Conservation (phyloP, 1,140 invertebrate genomes). For the Coenobita brevimanus region DNA sequence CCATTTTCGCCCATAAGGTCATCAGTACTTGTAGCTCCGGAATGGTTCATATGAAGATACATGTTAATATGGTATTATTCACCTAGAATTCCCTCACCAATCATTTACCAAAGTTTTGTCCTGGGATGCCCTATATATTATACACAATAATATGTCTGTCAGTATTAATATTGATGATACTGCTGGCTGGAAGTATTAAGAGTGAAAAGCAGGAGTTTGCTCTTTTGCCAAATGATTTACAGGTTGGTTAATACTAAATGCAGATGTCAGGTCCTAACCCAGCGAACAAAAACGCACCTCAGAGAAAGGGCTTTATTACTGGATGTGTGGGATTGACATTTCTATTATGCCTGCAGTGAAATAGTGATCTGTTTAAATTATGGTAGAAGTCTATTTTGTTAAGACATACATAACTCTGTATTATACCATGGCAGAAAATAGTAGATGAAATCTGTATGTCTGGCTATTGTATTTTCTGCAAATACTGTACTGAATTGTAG, state of each 20-base stretch:
- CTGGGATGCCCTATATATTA: slow-evolving; percentile 22
- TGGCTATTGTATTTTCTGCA: slow-evolving; percentile 28
- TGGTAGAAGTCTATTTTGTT: neutral
- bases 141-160: neutral
- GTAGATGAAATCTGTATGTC: slow-evolving; percentile 15
- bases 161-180: slow-evolving; percentile 23
- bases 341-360: slow-evolving; percentile 21
- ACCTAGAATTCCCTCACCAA: too few species aligned
- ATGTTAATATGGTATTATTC: too few species aligned
- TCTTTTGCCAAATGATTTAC: slow-evolving; percentile 13
- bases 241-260: slow-evolving; percentile 1
- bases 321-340: slow-evolving; percentile 37
- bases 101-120: slow-evolving; percentile 6
- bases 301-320: slow-evolving; percentile 37
- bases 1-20: too few species aligned
- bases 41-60: too few species aligned
- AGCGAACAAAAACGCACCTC: slow-evolving; percentile 28
- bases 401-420: neutral
- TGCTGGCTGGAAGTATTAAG: slow-evolving; percentile 36
- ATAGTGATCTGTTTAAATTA: slow-evolving; percentile 20
- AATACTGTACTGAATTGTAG: neutral
- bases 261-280: slow-evolving; percentile 28
- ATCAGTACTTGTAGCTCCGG: too few species aligned
- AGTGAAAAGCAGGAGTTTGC: slow-evolving; percentile 18
- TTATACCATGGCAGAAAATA: neutral